Base-by-base conservation (phyloP, 2,113 vertebrate species). In the Zeus faber region DNA sequence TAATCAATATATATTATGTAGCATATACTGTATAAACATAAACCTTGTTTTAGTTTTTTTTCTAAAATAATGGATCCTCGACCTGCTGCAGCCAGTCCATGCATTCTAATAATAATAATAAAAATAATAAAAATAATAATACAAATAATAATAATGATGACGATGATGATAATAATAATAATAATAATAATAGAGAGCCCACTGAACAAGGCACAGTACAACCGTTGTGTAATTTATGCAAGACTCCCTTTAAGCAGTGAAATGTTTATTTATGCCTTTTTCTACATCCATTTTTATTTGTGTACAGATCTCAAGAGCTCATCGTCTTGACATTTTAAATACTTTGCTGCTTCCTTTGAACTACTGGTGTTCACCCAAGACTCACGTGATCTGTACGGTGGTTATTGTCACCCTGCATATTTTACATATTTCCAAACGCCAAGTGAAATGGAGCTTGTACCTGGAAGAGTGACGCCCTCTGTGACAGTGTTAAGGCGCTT, bases 1-100 rank as follows among this genome's bases (percentile, higher is more conserved):
- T 91, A 88, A 87, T 87, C 82, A 80, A 85, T 84, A 88, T 87
- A 88, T 89, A 88, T 89, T 83, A 86, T 90, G 87, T 90, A 90
- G 86, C 89, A 91, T 89, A 89, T 70, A 81, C 79, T 89, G 86
- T 89, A 90, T 78, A 87, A 88, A 88, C 75, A 77, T 84, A 73
- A 85, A 85, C 80, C 88, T 84, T 85, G 75, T 80, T 85, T 86
- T 87, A n/a, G n/a, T 87, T 82, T 84, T 5, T 45, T 52, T 62
- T 82, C 72, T 81, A 88, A 84, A 85, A 77, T 74, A 81, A 82
- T 78, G n/a, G n/a, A n/a, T n/a, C n/a, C n/a, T n/a, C n/a, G n/a
- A n/a, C n/a, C 84, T 88, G 81, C 82, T 81, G 80, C 82, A 82
- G 77, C 67, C 81, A 80, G 84, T 85, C 79, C 83, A 78, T 74